Evolutionary conservation across 2,888 invertebrate genomes (phyloP), one percentile per base, ranked within the genome.

Genomic region (Andrena dorsata): DNA sequence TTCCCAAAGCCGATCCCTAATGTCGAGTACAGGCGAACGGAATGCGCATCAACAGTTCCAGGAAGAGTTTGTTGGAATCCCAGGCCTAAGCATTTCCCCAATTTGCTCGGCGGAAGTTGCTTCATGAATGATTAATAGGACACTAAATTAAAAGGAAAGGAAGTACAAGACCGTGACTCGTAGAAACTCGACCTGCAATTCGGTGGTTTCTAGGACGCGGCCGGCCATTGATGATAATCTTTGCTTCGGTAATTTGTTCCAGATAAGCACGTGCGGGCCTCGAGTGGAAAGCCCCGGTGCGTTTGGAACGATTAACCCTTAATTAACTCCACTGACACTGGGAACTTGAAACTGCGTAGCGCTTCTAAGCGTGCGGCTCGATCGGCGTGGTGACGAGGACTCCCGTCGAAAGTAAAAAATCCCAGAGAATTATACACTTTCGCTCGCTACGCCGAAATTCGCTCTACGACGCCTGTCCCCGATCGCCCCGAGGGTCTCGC

Each of bases 91-190:
- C 26, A 70, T 69, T 61, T 69, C 41, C 41, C 23, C 20, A 32
- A 56, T 69, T 70, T 58, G 23, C 58, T 58, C 26, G 51, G 16
- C 53, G 65, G n/a, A 51, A 49, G 68, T 7, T 2, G 30, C 72
- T 82, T 82, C 84, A 83, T 78, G 68, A 84, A 83, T 85, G 80
- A 83, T 84, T 84, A 83, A 86, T 85, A 64, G 58, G 61, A 78
- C 51, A 73, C 66, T 78, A 71, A 78, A 80, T 85, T 80, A 74
- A 77, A 73, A 76, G 23, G 76, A 82, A 76, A 70, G 71, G 75
- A 82, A 51, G 75, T 73, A 80, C 65, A 69, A 78, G 66, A 78
- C 58, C 83, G 76, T 85, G 83, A 86, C 78, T 85, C 76, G 73
- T 80, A 86, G 80, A 83, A 86, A 85, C 76, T 79, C 78, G 61